A percentile compares a stretch with the other conserved stretches of the same genome.
Conservation (phyloP, 1,140 invertebrate genomes). For the Whitmania pigra region DNA sequence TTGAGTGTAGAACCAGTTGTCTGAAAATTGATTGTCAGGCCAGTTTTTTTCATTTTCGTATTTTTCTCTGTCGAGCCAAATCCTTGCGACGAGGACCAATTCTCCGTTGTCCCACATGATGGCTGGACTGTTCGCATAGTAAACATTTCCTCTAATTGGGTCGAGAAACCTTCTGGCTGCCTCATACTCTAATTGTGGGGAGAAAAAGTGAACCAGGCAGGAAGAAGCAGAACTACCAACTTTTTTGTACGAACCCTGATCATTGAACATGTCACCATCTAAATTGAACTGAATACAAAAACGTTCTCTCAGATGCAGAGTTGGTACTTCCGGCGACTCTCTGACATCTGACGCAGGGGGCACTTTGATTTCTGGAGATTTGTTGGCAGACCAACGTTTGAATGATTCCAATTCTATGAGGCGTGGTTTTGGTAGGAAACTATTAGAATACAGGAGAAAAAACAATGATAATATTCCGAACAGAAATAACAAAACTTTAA, state of each 20-base stretch:
- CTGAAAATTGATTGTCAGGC: constrained; percentile 26
- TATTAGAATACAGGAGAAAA: too few species aligned
- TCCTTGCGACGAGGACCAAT: constrained; percentile 24
- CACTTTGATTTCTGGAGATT: too few species aligned
- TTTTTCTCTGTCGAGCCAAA: constrained; percentile 28
- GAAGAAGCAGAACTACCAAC: constrained; percentile 13
- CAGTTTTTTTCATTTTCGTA: constrained; percentile 25
- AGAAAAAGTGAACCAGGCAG: constrained; percentile 27
- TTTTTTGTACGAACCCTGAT: constrained; percentile 11
- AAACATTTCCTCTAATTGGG: constrained; percentile 22
- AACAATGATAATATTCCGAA: too few species aligned
- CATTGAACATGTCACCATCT: constrained; percentile 20
- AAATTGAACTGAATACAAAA: constrained; percentile 16
- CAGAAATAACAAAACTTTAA: too few species aligned
- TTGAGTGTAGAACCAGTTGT: constrained; percentile 28
- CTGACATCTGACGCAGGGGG: too few species aligned
- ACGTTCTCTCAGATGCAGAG: constrained; percentile 14
- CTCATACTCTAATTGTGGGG: constrained; percentile 25
- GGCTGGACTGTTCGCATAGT: constrained; percentile 28
- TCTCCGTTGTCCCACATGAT: constrained; percentile 25
- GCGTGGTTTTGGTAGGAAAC: too few species aligned
- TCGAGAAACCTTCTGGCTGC: constrained; percentile 25
- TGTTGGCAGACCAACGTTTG: too few species aligned
- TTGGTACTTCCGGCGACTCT: neutral
- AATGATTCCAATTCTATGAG: too few species aligned